Percentiles rank a stretch among this genome's conserved stretches.
Evolutionary conservation across 2,888 invertebrate genomes (phyloP).

Genomic region (Hermaeophaga mercurialis): DNA sequence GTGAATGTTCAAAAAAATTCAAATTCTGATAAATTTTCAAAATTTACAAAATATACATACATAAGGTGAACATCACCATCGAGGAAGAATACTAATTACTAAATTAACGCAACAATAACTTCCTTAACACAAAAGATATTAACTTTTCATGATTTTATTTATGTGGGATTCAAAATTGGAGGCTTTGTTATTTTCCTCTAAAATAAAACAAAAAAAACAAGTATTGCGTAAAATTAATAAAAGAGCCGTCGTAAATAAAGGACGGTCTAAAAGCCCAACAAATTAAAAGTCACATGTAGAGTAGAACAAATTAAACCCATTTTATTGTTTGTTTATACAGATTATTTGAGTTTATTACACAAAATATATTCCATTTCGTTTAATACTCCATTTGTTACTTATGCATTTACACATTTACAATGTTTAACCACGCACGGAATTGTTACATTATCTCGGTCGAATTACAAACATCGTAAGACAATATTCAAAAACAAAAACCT

Average conservation of each 20-base stretch:
- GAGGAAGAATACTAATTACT: too few species aligned
- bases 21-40: too few species aligned
- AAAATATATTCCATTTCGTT: conserved; percentile 13
- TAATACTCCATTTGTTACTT: conserved; percentile 18
- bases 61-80: too few species aligned
- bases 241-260: neutral
- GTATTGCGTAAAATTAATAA: neutral
- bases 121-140: too few species aligned
- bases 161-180: too few species aligned
- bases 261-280: neutral
- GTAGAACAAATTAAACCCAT: conserved; percentile 9
- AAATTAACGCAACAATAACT: too few species aligned
- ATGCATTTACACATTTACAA: conserved; percentile 19
- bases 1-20: too few species aligned
- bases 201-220: too few species aligned
- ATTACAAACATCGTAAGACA: conserved; percentile 10
- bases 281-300: neutral
- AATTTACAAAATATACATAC: too few species aligned
- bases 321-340: conserved; percentile 21
- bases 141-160: too few species aligned
- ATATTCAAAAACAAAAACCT: conserved; percentile 11
- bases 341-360: conserved; percentile 22
- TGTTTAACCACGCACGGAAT: conserved; percentile 17
- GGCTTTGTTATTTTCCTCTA: too few species aligned
- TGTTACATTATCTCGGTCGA: conserved; percentile 9